These are phyloP conservation scores for Platysteira castanea DNA, from an alignment of 2,113 vertebrate species.

Conservation along the genomic window DNA sequence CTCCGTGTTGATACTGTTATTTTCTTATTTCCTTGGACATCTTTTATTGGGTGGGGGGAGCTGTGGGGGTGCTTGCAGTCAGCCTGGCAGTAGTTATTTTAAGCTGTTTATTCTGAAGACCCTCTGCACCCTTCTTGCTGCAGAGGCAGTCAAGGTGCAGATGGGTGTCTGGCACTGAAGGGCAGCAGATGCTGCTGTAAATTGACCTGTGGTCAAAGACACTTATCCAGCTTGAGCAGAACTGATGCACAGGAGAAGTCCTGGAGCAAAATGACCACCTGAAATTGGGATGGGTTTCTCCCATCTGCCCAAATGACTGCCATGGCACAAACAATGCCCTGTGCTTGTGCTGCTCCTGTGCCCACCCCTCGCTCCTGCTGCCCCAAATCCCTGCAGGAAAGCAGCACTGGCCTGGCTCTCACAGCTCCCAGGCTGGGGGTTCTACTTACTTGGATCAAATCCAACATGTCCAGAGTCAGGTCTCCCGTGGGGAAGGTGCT, in stretches of 20 bases:
- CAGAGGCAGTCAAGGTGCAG: not conserved
- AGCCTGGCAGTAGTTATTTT: not conserved
- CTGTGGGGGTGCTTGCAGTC: not conserved
- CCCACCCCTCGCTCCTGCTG: fast-evolving
- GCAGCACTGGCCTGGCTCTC: not conserved
- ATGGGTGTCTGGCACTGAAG: not conserved
- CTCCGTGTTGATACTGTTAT: constrained; percentile 25
- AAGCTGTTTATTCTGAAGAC: not conserved
- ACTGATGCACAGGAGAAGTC: not conserved
- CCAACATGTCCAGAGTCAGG: fast-evolving
- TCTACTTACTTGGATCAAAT: not conserved
- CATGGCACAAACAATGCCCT: not conserved
- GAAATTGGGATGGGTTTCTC: not conserved
- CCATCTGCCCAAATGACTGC: fast-evolving
- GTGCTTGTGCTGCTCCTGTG: not conserved
- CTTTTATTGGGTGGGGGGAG: not conserved
- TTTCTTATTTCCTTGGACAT: constrained; percentile 31
- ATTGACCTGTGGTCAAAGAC: not conserved
- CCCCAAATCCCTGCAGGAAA: not conserved
- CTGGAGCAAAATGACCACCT: not conserved
- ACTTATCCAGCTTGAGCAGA: fast-evolving
- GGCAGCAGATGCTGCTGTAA: not conserved
- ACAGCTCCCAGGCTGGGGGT: not conserved
- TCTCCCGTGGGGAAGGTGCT: not conserved
- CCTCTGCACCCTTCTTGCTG: not conserved